A percentile compares a stretch with the other conserved stretches of the same genome.
phyloP scores from a whole-genome alignment of 2,888 invertebrate species.

The Dryobota labecula region DNA sequence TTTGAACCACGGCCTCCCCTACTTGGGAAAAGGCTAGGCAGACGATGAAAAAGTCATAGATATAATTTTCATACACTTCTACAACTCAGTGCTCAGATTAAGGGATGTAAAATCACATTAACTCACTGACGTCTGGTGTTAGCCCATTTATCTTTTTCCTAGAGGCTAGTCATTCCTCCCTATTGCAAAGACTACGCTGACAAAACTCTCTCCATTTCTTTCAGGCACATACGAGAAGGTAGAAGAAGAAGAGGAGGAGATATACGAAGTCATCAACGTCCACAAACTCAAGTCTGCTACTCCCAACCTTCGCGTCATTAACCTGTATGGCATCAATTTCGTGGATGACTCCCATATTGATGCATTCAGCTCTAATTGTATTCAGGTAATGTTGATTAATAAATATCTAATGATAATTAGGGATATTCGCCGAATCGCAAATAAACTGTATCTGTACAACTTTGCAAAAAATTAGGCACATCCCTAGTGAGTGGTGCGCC shows the following conservation, averaged over 20 bases:
- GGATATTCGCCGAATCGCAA: too few relatives aligned
- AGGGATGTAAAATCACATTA: background rate
- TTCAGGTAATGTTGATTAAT: conserved; percentile 90
- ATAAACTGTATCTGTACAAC: too few relatives aligned
- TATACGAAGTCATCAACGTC: conserved; percentile 99
- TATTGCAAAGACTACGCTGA: background rate
- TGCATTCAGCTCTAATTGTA: conserved; percentile 98
- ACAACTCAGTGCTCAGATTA: background rate
- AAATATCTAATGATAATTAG: background rate
- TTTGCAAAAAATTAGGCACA: too few relatives aligned
- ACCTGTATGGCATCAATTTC: conserved; percentile 99
- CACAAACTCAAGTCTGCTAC: conserved; percentile 99
- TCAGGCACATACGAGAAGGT: conserved; percentile 99
- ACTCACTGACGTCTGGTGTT: too few relatives aligned
- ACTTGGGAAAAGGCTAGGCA: too few relatives aligned
- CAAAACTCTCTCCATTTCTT: conserved; percentile 13
- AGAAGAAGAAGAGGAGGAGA: conserved; percentile 99
- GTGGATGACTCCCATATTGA: conserved; percentile 99
- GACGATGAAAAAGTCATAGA: too few relatives aligned
- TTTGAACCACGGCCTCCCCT: too few relatives aligned
- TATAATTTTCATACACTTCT: background rate
- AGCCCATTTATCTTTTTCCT: background rate
- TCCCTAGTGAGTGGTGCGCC: too few relatives aligned
- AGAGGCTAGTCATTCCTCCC: background rate
- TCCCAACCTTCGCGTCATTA: conserved; percentile 99